Base-by-base conservation (phyloP, 2,888 invertebrate genomes). In the Ethmia dodecea region DNA sequence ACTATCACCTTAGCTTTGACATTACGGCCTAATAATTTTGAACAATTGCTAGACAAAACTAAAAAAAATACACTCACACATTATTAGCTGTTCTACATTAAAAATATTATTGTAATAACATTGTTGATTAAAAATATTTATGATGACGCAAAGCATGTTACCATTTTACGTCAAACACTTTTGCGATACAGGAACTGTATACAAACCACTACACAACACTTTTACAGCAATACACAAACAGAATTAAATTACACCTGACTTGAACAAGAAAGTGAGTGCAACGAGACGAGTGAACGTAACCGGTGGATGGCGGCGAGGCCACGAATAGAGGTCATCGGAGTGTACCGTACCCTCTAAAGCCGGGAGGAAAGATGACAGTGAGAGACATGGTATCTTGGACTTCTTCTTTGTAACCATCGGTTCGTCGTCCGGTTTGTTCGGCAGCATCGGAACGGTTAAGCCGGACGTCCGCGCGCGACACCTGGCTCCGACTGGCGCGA, bases 181-280 rank as follows among this genome's bases (percentile, higher is more conserved):
- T 28, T 40, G 37, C n/a, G 38, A 43, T 40, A 37, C 37, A 28
- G 16, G 20, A 6, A 5, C 38, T 24, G 31, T 47, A 51, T 47
- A 42, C 42, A 44, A 55, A 57, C 40, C 64, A 68, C 66, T 55
- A 43, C 56, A 65, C 59, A 57, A 55, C 67, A 74, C 67, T 65
- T 55, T 49, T 48, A 44, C 52, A 57, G 45, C 53, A 66, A 63
- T 66, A 70, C 72, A 72, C 69, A 70, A 73, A 73, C 65, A 52
- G 60, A 27, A 66, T 69, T 65, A 68, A 62, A 73, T 65, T 75
- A 75, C 81, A 83, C 79, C 78, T 80, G 81, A 78, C 73, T 70
- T 66, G 76, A 74, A 72, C 78, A 78, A 69, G 78, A 83, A 84
- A 83, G 84, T 80, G 75, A 80, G 63, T 79, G 83, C 81, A 76